Evolutionary conservation across 2,113 vertebrate species (phyloP), one percentile per base, ranked within the genome.

Genomic region (Opisthocomus hoazin): DNA sequence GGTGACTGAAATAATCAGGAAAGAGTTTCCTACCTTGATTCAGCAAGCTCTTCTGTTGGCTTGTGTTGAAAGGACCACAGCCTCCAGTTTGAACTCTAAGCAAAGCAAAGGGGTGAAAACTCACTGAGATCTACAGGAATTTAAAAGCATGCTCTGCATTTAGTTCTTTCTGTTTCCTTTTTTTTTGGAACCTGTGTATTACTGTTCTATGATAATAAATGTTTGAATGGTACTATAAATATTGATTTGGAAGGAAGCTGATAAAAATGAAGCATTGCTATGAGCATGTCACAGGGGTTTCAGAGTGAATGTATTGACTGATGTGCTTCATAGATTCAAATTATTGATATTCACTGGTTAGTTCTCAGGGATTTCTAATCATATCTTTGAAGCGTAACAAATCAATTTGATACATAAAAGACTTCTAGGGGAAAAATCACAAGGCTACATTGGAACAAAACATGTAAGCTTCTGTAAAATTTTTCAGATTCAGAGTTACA

Each of bases 321-420:
- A 97, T 98, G 92, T 73, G 79, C 89, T 96, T 96, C 97, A 96
- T 96, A 96, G 96, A 97, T 96, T 97, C 89, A 95, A 97, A 98
- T 97, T 97, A 97, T 94, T 93, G 96, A 97, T 97, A 94, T 88
- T 95, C 93, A 91, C 89, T 84, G 80, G 74, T 96, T 97, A 89
- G 88, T 96, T 98, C 97, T 97, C 89, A 91, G 93, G 87, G 53
- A 53, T 96, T 96, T 95, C 96, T 91, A 94, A 95, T 97, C 96
- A 94, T 96, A 51, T 89, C 46, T 94, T 84, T 39, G 82, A 86
- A 93, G 87, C 69, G 97, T 78, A 93, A 96, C 76, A 81, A 96
- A 96, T 97, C 92, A 96, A 92, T 95, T 91, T 74, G 78, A 58
- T 88, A 65, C 51, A 87, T 88, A 79, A 92, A 96, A 91, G 58